phyloP scores from a whole-genome alignment of 1,140 invertebrate genomes.

The Pentalonia nigronervosa region DNA sequence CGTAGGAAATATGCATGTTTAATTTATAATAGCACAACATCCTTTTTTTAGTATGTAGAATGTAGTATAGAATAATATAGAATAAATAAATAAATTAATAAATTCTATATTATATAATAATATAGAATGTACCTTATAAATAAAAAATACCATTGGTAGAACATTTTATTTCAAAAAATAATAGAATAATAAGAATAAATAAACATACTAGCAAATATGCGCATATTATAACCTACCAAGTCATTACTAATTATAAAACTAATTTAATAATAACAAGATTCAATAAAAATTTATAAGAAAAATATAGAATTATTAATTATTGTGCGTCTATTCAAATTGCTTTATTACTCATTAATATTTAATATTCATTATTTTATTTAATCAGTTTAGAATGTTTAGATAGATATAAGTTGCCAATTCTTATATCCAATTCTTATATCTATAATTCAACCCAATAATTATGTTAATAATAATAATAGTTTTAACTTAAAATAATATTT shows the following conservation, averaged over 20 bases:
- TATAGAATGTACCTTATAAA: not conserved
- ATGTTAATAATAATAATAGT: not conserved
- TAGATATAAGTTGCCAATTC: not conserved
- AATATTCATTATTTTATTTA: not conserved
- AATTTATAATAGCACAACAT: not conserved
- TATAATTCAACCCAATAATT: not conserved
- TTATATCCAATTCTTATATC: no score
- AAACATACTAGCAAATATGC: not conserved
- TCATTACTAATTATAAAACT: not conserved
- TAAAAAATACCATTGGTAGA: not conserved
- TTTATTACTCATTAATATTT: not conserved
- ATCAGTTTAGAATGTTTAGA: no score
- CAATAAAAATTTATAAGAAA: not conserved
- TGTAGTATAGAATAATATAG: no score
- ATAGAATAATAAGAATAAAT: not conserved
- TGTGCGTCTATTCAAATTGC: not conserved
- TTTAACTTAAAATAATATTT: constrained; percentile 10
- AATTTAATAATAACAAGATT: not conserved
- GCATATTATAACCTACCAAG: not conserved
- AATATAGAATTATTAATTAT: not conserved
- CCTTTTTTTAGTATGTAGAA: not conserved
- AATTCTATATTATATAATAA: no score
- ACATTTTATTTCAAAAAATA: not conserved
- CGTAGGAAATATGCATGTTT: not conserved
- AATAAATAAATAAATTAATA: no score